Evolutionary conservation across 1,140 invertebrate species (phyloP), one percentile per base, ranked within the genome.

Genomic region (Leptonema lineaticorne): DNA sequence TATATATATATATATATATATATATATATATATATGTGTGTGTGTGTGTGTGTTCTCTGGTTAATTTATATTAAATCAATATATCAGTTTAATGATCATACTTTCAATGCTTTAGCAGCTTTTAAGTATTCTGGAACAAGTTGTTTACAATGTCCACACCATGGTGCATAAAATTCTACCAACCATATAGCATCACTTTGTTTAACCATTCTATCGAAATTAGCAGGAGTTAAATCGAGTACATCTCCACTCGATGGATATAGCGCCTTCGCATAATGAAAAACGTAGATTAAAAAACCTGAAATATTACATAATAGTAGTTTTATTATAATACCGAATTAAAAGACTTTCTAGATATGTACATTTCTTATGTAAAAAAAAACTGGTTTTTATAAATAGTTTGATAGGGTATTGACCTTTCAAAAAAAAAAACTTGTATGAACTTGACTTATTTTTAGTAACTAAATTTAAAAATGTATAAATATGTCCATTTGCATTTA

Each of bases 81-180:
- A n/a, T n/a, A n/a, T n/a, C n/a, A n/a, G n/a, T n/a, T n/a, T n/a
- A n/a, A n/a, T n/a, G n/a, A 69, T 24, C 60, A 58, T 83, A 92
- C 90, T 85, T 95, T 96, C 0, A 97, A 78, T 0, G 93, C 94
- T 72, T 84, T 89, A 6, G 95, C 94, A 45, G 91, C 88, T 84
- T 96, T 96, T 63, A 90, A 86, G 80, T 96, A 96, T 78, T 96
- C 94, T 0, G 93, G 91, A 30, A 89, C 91, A 26, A 95, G 80
- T 57, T 85, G 85, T 75, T 94, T 87, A 78, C 93, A 94, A 76
- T 95, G 93, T 26, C 91, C 91, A 80, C 92, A 96, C 95, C 95
- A 97, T 0, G 94, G 94, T 0, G 95, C 95, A 82, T 86, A 97
- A 79, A 96, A 97, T 77, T 96, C 93, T n/a, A 97, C 91, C 53